phyloP scores from a whole-genome alignment of 2,113 vertebrate genomes.

The Bos taurus region ARS-UCD2.0 NC_037329.1:29709501-29710000 shows the following conservation, averaged over 20 bases:
- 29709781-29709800: background rate
- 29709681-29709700: background rate
- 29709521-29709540: background rate
- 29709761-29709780: background rate
- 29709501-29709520: background rate
- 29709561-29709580: background rate
- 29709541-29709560: background rate
- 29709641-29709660: background rate
- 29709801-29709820: background rate
- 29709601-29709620: background rate
- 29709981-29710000: background rate
- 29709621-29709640: background rate
- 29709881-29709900: background rate
- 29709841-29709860: background rate
- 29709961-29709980: fast-evolving
- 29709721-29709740: background rate
- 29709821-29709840: no score
- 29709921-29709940: background rate
- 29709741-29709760: background rate
- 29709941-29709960: background rate
- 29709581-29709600: background rate
- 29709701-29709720: background rate
- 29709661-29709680: background rate
- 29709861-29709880: background rate
- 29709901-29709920: background rate